Evolutionary conservation across 2,888 invertebrate genomes (phyloP), one percentile per base, ranked within the genome.

Genomic region (Rhorus exstirpatorius): DNA sequence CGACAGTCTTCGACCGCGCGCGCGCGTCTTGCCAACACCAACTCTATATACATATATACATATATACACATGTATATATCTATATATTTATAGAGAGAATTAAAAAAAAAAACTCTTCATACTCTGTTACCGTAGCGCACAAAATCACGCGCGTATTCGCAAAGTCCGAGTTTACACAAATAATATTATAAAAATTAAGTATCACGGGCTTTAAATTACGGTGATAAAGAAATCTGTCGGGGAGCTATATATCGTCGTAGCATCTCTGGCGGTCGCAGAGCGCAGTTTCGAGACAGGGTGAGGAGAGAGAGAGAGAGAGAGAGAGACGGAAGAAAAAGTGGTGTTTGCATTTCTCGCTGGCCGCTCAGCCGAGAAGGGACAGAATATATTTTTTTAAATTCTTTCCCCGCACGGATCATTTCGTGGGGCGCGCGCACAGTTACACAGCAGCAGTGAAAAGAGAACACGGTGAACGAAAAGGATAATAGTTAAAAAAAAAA

Each of bases 171-270:
- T 58, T 31, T 55, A n/a, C 26, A n/a, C n/a, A n/a, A 51, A 8
- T 17, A 51, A 19, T n/a, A n/a, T n/a, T n/a, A 51, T 17, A 19
- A 51, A 19, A 53, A 24, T 12, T 14, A 58, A 35, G 35, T 14
- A 58, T 35, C 26, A 14, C n/a, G 31, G 6, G 8, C 38, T 38
- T 35, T 8, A 0, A 14, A 35, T 26, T 7, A 58, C 58, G 35
- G 58, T 35, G 58, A 31, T 53, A 53, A 53, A 53, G 35, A 58
- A 58, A 58, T 58, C 58, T 14, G 58, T 58, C 35, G 58, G 41
- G 41, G 8, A 12, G 41, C 8, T n/a, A n/a, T n/a, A 35, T 35
- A 6, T 1, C 14, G 31, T 35, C 26, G 26, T 60, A 17, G 60
- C 38, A 61, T 61, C 58, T 41, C 60, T 19, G 17, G 38, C 41